A percentile compares a stretch with the other conserved stretches of the same genome.
These are phyloP conservation scores for Amazona guildingii DNA, from an alignment of 2,113 vertebrate genomes.

Conservation along the genomic window DNA sequence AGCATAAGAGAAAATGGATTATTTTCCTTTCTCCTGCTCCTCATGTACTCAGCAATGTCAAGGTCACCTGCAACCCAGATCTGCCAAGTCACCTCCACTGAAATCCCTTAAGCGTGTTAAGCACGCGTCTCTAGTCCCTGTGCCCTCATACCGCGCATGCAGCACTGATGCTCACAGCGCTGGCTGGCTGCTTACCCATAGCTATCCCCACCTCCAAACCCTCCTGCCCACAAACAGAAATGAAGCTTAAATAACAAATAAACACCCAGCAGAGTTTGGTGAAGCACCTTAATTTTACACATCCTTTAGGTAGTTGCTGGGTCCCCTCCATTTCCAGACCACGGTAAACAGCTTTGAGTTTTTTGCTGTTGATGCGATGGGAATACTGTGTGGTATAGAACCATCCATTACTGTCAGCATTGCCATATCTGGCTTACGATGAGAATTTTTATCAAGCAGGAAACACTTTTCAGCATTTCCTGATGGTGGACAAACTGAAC, in stretches of 20 bases:
- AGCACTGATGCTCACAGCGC: rapidly evolving
- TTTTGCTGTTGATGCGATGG: background rate
- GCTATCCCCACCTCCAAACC: background rate
- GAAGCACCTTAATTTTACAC: background rate
- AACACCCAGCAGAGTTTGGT: background rate
- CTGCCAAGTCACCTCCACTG: background rate
- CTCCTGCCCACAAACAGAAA: background rate
- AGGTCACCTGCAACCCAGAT: background rate
- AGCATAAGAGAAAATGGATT: background rate
- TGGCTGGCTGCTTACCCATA: background rate
- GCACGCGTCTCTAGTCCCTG: rapidly evolving
- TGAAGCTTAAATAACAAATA: background rate
- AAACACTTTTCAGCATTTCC: background rate
- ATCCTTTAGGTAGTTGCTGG: background rate
- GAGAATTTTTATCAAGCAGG: background rate
- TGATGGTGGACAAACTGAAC: background rate
- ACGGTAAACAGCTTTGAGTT: background rate
- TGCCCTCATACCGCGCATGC: rapidly evolving
- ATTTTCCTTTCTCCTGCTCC: background rate
- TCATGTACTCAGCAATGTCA: background rate
- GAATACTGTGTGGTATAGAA: background rate
- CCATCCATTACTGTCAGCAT: background rate
- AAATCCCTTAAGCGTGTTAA: background rate
- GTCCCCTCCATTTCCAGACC: background rate
- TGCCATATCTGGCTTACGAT: background rate